These are phyloP conservation scores for Agonopterix heracliana DNA, from an alignment of 2,888 invertebrate genomes.

Conservation along the genomic window DNA sequence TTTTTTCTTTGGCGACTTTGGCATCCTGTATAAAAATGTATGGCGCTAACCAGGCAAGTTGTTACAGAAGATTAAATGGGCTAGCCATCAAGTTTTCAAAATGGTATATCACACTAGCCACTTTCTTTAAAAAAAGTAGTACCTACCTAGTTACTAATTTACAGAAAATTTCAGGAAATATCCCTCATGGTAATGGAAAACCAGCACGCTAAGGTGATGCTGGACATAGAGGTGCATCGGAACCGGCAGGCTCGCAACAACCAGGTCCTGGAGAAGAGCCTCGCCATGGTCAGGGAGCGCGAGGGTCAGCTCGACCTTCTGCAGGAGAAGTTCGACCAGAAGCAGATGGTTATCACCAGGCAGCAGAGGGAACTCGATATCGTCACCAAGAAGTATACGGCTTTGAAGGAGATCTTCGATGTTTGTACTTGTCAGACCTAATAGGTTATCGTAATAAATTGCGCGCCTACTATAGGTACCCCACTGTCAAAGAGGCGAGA, in stretches of 20 bases:
- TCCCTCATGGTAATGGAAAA: slow-evolving; percentile 73
- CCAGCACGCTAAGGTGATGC: slow-evolving; percentile 71
- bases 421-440: slow-evolving; percentile 31
- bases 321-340: slow-evolving; percentile 49
- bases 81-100: too few species aligned
- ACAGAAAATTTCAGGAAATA: slow-evolving; percentile 60
- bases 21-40: too few species aligned
- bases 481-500: too few species aligned
- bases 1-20: too few species aligned
- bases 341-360: slow-evolving; percentile 37
- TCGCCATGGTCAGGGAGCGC: slow-evolving; percentile 38
- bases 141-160: too few species aligned
- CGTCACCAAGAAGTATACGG: slow-evolving; percentile 44
- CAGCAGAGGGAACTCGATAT: slow-evolving; percentile 63
- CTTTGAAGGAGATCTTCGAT: slow-evolving; percentile 58
- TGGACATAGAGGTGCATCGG: slow-evolving; percentile 75
- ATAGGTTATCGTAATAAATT: too few species aligned
- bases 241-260: slow-evolving; percentile 54
- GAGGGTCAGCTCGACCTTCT: slow-evolving; percentile 50
- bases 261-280: slow-evolving; percentile 40
- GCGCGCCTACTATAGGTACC: too few species aligned
- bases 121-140: too few species aligned
- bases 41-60: too few species aligned
- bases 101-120: too few species aligned
- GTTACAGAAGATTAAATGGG: too few species aligned